A percentile compares a stretch with the other conserved stretches of the same genome.
phyloP scores from a whole-genome alignment of 35 echinoderm and acorn worm genomes.

The Apostichopus californicus region DNA sequence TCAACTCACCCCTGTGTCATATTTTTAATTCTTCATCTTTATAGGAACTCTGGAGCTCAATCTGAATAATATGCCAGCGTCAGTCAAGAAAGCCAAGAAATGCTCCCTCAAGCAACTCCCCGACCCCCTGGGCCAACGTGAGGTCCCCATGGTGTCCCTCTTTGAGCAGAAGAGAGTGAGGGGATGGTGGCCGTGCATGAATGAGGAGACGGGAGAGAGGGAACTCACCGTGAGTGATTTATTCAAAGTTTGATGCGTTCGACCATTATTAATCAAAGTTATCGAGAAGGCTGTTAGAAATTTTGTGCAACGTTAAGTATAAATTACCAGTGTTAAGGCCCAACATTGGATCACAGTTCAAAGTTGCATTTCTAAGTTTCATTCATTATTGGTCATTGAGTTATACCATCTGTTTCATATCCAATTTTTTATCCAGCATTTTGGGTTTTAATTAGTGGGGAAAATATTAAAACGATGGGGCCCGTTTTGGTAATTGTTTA shows the following conservation, averaged over 20 bases:
- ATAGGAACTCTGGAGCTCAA: conserved; percentile 92
- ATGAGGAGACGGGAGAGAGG: conserved; percentile 86
- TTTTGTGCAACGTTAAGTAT: no score
- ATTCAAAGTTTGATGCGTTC: not conserved
- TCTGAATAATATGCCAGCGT: conserved; percentile 87
- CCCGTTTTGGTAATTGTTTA: no score
- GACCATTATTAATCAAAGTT: no score
- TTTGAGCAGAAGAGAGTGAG: conserved; percentile 94
- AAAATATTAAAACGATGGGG: no score
- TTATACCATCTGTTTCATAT: no score
- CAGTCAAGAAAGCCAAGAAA: conserved; percentile 79
- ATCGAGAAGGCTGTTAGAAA: no score
- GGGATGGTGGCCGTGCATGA: conserved; percentile 94
- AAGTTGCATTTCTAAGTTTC: no score
- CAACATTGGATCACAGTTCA: no score
- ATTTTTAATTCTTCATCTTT: not conserved
- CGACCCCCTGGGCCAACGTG: conserved; percentile 52
- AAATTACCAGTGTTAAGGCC: no score
- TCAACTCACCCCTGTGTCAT: not conserved
- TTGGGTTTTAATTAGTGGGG: no score
- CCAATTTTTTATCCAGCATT: no score
- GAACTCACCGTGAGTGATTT: conserved; percentile 80
- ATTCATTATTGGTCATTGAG: no score
- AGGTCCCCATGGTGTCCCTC: conserved; percentile 76
- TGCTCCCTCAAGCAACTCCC: conserved; percentile 83